Base-by-base conservation (phyloP, 2,888 invertebrate species). In the Leptinotarsa peninsularis region DNA sequence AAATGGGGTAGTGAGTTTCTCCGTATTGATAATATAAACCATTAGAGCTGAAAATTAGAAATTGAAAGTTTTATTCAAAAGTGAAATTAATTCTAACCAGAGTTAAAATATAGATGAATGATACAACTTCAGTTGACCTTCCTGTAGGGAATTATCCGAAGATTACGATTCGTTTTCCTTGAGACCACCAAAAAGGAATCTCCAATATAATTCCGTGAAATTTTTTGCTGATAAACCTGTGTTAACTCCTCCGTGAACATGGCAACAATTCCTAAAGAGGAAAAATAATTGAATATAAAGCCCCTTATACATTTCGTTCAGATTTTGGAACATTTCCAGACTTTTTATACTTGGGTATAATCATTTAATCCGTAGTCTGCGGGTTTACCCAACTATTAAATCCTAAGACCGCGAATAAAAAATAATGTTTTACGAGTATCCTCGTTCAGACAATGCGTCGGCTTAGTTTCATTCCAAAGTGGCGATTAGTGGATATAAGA, bases 231-330 rank as follows among this genome's bases (percentile, higher is more conserved):
- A 60, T 15, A 60, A 60, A 60, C 60, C 60, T 60, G 15, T 23
- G 60, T 27, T 60, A 27, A 23, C 21, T 60, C 27, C 60, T 23
- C 23, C 27, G 60, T 60, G 27, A 60, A 60, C 27, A 60, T 5
- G 27, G 15, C 21, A 27, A 60, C 14, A 60, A 23, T 60, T 27
- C 15, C 60, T 5, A 60, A 60, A 60, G 60, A 60, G 5, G 60
- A 60, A 60, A 60, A 60, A 60, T 60, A 60, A 60, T 60, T 60
- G 60, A 60, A 60, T 60, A 15, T 13, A 60, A 60, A 60, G 60
- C 60, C 23, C 27, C 60, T 60, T 60, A 60, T 60, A 60, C 15
- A 60, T 23, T 23, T 60, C 60, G 27, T 60, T 27, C 60, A 60
- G 60, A 60, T 60, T 60, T 60, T 60, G 60, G 60, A 60, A 14